A percentile compares a stretch with the other conserved stretches of the same genome.
Conservation (phyloP, 2,888 invertebrate species). For the Dryadula phaetusa region DNA sequence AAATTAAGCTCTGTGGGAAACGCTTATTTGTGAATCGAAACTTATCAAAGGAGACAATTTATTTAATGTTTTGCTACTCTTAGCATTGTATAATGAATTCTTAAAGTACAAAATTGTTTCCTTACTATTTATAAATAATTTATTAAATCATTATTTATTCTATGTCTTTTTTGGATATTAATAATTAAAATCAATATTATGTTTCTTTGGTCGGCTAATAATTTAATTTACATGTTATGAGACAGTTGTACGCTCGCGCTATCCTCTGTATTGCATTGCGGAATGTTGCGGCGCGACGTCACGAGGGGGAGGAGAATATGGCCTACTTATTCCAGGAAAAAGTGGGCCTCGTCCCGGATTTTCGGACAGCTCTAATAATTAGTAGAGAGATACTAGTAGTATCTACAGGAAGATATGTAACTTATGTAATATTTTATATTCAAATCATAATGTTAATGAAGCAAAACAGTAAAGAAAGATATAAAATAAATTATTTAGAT, state of each 20-base stretch:
- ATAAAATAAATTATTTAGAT: too few relatives aligned
- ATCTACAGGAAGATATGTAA: too few relatives aligned
- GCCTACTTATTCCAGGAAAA: conserved; percentile 59
- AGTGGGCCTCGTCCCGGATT: conserved; percentile 51
- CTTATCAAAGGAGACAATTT: conserved; percentile 17
- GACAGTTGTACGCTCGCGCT: conserved; percentile 32
- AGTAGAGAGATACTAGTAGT: conserved; percentile 20
- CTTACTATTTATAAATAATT: neutral
- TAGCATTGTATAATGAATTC: neutral
- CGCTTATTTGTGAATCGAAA: conserved; percentile 16
- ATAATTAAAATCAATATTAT: neutral
- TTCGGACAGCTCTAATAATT: conserved; percentile 48
- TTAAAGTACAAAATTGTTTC: too few relatives aligned
- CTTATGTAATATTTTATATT: neutral
- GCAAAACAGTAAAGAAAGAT: too few relatives aligned
- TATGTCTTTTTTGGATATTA: neutral
- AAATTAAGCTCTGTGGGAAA: conserved; percentile 33
- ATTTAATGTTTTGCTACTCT: neutral
- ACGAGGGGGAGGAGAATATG: conserved; percentile 49
- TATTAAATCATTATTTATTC: neutral
- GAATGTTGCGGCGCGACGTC: conserved; percentile 54
- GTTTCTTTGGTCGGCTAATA: conserved; percentile 10
- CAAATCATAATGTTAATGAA: neutral
- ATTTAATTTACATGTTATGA: conserved; percentile 24
- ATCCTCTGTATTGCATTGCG: conserved; percentile 51